phyloP scores from a whole-genome alignment of 2,113 vertebrate genomes.

The Prionailurus viverrinus region DNA sequence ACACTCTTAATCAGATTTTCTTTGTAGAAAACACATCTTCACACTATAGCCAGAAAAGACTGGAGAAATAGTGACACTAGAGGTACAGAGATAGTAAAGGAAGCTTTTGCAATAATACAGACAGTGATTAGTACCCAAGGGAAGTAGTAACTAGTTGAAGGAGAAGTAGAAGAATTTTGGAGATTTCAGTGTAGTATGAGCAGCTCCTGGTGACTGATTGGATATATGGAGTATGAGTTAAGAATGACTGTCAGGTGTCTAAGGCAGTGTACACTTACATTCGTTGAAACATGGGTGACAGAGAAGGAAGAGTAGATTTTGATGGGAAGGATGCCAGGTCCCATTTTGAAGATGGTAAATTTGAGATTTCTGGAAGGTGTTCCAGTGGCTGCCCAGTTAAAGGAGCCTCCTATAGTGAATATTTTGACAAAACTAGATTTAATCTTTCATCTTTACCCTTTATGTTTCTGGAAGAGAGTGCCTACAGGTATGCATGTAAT shows the following conservation, averaged over 20 bases:
- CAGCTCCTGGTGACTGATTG: not conserved
- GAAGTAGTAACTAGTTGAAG: slow-evolving; percentile 13
- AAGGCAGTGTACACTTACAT: not conserved
- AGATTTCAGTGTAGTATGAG: not conserved
- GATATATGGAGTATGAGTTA: not conserved
- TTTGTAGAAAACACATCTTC: slow-evolving; percentile 34
- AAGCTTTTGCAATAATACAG: slow-evolving; percentile 24
- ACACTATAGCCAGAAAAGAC: not conserved
- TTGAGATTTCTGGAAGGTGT: slow-evolving; percentile 20
- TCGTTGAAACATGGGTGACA: not conserved
- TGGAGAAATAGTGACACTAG: not conserved
- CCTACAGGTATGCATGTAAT: not conserved
- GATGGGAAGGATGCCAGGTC: not conserved
- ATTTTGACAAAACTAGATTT: not conserved
- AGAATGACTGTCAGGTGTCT: not conserved
- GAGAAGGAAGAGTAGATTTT: not conserved
- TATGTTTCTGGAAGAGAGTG: not conserved
- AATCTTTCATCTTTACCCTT: not conserved
- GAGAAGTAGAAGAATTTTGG: slow-evolving; percentile 37
- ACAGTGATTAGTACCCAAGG: slow-evolving; percentile 25
- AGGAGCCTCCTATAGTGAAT: not conserved
- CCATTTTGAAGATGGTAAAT: not conserved
- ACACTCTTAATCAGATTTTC: slow-evolving; percentile 9
- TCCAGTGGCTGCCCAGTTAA: not conserved
- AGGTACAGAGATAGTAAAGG: not conserved